Evolutionary conservation across 2,113 vertebrate species (phyloP), one percentile per base, ranked within the genome.

Genomic region (Syngnathus scovelli): DNA sequence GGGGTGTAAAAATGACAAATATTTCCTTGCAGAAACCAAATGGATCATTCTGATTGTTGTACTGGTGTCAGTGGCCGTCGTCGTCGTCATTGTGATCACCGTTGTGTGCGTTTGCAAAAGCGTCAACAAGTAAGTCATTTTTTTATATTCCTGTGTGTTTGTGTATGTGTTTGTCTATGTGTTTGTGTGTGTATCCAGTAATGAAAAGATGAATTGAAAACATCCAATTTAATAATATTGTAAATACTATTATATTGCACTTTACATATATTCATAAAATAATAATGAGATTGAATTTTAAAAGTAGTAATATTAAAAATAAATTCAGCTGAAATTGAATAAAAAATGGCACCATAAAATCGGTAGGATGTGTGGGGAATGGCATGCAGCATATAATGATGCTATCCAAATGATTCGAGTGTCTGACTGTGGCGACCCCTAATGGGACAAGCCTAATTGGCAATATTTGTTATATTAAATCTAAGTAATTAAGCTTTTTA

Each of bases 31-130:
- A 75, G 84, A 74, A 69, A 68, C 56, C 21, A 81, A 77, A 19
- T 82, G 77, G 66, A 84, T 89, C 13, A 77, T 91, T 65, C 61
- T 93, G 55, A 89, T 92, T 15, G 89, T 68, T 0, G 83, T 90
- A 66, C 67, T 93, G 64, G 79, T 88, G 21, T 59, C 84, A 0
- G 46, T 78, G 0, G 64, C 49, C 0, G 56, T 85, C 54, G 6
- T 88, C 41, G 0, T 52, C 19, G 52, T 86, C 0, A 54, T 86
- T 0, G n/a, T 71, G 0, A 58, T 64, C 15, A 66, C 71, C 23
- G 49, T 78, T 6, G 58, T 76, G 2, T 91, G 81, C n/a, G 15
- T 88, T 39, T 89, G 79, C 74, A 87, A 39, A 60, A 18, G 15
- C 16, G 85, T 71, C 56, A 3, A 38, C 52, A 88, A 67, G 90